Conservation (phyloP, 2,797 vertebrate species). For the Sparus aurata region DNA sequence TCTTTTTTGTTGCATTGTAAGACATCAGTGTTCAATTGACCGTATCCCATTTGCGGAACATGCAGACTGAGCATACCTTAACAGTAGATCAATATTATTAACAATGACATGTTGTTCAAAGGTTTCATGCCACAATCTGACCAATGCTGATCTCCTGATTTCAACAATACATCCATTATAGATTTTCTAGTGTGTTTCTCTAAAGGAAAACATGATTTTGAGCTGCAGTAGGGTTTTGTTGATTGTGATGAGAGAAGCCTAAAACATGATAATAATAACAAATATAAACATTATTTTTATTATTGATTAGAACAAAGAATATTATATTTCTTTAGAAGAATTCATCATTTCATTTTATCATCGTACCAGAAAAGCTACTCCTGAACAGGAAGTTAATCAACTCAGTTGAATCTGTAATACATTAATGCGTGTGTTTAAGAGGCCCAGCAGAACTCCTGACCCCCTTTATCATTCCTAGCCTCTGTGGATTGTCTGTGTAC, state of each 20-base stretch:
- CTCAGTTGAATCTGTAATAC: background rate
- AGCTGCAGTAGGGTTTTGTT: background rate
- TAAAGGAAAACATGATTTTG: background rate
- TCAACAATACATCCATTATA: background rate
- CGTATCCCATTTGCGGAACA: background rate
- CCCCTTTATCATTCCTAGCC: no score
- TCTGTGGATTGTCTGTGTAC: background rate
- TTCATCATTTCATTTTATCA: background rate
- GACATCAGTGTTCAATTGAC: background rate
- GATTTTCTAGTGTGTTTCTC: background rate
- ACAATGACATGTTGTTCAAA: background rate
- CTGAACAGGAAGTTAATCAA: background rate
- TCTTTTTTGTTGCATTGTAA: background rate
- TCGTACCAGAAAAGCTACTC: background rate
- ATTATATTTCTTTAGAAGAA: background rate
- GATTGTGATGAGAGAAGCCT: background rate
- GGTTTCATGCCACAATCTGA: background rate
- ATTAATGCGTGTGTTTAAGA: background rate
- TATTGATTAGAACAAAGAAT: no score
- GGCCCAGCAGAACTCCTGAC: background rate
- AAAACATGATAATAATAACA: background rate
- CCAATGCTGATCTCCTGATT: constrained; percentile 3
- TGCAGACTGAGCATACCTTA: background rate
- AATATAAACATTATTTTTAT: background rate
- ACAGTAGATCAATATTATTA: constrained; percentile 1